A percentile compares a stretch with the other conserved stretches of the same genome.
Evolutionary conservation across 2,888 invertebrate species (phyloP).

Genomic region (Melanostoma scalare): DNA sequence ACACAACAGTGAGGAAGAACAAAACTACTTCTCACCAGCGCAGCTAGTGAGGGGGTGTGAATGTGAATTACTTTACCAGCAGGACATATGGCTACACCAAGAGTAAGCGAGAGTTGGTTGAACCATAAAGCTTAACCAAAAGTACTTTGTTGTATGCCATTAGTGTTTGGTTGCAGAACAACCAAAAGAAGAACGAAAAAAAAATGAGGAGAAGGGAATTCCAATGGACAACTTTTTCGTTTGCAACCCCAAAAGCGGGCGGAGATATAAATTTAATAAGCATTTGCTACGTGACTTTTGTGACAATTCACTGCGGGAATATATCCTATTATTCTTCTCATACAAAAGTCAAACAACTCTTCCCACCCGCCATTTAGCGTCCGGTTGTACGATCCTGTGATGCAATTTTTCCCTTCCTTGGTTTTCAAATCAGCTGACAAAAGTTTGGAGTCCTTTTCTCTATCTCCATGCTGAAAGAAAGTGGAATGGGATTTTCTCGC

Average conservation of each 20-base stretch:
- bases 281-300: constrained; percentile 66
- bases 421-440: constrained; percentile 38
- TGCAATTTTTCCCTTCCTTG: constrained; percentile 33
- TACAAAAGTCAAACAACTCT: constrained; percentile 21
- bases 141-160: constrained; percentile 68
- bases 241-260: constrained; percentile 26
- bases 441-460: constrained; percentile 11
- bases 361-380: not conserved
- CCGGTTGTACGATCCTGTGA: not conserved
- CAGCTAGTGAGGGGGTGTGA: not conserved
- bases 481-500: constrained; percentile 9
- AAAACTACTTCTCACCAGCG: constrained; percentile 3
- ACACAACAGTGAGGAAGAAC: not conserved
- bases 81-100: constrained; percentile 31
- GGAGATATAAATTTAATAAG: constrained; percentile 64
- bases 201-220: constrained; percentile 9
- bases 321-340: constrained; percentile 44
- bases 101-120: constrained; percentile 43
- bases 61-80: constrained; percentile 32
- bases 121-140: constrained; percentile 62
- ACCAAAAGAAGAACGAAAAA: not conserved
- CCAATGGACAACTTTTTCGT: constrained; percentile 49
- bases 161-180: constrained; percentile 55
- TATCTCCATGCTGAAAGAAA: not conserved
- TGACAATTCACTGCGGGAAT: constrained; percentile 61